Evolutionary conservation across 2,888 invertebrate species (phyloP).

Genomic region (Liopterus haemorrhoidalis): DNA sequence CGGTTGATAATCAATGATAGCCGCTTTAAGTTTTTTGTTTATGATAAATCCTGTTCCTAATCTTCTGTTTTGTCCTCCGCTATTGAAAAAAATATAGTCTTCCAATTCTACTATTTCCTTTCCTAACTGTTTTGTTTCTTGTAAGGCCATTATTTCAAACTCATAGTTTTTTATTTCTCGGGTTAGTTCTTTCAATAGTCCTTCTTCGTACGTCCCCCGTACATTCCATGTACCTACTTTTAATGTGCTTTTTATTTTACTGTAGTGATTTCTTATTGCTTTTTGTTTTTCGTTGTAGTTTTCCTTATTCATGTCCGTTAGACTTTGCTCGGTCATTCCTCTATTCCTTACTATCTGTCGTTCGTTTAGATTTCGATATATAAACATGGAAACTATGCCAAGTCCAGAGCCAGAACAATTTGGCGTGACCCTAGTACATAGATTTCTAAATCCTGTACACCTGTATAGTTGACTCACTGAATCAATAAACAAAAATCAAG

Average conservation of each 20-base stretch:
- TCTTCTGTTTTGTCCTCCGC: slow-evolving; percentile 7
- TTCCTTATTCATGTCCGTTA: too few relatives aligned
- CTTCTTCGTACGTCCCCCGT: background rate
- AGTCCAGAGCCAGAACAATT: too few relatives aligned
- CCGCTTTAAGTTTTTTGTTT: slow-evolving; percentile 7
- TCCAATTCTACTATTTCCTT: slow-evolving; percentile 5
- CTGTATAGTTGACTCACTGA: too few relatives aligned
- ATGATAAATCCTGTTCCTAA: slow-evolving; percentile 6
- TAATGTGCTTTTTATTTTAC: background rate
- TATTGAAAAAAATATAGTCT: slow-evolving; percentile 5
- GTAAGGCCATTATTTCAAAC: background rate
- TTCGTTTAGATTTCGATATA: too few relatives aligned
- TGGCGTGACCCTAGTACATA: too few relatives aligned
- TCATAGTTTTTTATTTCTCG: slow-evolving; percentile 1
- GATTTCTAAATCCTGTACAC: too few relatives aligned
- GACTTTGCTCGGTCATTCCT: too few relatives aligned
- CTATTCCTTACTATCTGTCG: too few relatives aligned
- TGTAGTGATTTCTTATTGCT: too few relatives aligned
- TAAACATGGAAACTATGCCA: too few relatives aligned
- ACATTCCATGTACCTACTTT: background rate
- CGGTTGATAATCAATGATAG: slow-evolving; percentile 19
- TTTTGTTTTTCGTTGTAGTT: too few relatives aligned
- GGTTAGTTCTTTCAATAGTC: slow-evolving; percentile 2
- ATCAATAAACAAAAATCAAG: too few relatives aligned
- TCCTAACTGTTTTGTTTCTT: slow-evolving; percentile 11